phyloP scores from a whole-genome alignment of 2,888 invertebrate genomes.

The Rhagonycha fulva region DNA sequence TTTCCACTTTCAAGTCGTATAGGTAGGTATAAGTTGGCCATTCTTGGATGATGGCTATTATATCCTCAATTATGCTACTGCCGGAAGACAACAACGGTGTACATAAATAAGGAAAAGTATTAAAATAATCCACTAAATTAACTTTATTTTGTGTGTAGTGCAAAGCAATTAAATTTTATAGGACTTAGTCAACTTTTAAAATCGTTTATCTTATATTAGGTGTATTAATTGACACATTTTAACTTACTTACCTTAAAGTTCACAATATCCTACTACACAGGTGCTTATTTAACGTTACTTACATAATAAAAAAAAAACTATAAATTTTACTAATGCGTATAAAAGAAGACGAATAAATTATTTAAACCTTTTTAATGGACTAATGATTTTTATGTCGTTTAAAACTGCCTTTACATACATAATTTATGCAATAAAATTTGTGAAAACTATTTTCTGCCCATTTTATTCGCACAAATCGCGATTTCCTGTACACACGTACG shows the following conservation, averaged over 20 bases:
- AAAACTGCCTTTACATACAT: not conserved
- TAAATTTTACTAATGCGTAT: not conserved
- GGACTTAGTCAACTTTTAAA: not conserved
- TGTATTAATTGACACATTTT: not conserved
- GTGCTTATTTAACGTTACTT: not conserved
- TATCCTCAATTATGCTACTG: constrained; percentile 37
- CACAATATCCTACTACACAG: not conserved
- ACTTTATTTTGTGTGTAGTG: not conserved
- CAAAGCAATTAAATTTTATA: constrained; percentile 9
- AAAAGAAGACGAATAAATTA: not conserved
- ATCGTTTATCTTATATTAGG: not conserved
- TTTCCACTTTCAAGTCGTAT: constrained; percentile 40
- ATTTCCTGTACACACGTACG: too few relatives aligned
- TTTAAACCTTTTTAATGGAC: not conserved
- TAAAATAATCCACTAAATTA: constrained; percentile 7
- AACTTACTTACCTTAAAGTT: not conserved
- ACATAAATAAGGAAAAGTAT: constrained; percentile 21
- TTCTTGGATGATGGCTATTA: constrained; percentile 35
- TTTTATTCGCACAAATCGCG: not conserved
- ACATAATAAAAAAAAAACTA: not conserved
- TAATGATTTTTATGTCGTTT: not conserved
- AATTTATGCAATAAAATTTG: not conserved
- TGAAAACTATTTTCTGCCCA: not conserved
- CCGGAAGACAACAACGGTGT: constrained; percentile 29
- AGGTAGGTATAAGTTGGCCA: constrained; percentile 28